A percentile compares a stretch with the other conserved stretches of the same genome.
phyloP scores from a whole-genome alignment of 1,140 invertebrate genomes.

The Halyomorpha halys region DNA sequence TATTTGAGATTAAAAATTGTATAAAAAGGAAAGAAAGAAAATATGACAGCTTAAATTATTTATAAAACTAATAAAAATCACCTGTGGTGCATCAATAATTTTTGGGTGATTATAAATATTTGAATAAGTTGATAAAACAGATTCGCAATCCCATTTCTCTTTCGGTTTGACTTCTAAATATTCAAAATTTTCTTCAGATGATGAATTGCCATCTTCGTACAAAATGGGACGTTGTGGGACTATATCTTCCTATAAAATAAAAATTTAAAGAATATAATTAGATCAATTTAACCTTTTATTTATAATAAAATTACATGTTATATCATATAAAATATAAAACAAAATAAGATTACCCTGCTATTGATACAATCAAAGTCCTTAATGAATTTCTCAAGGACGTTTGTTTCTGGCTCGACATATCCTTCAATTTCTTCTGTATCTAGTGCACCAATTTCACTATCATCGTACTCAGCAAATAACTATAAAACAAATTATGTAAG shows the following conservation, averaged over 20 bases:
- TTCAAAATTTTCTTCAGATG: constrained; percentile 43
- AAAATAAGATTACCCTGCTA: background rate
- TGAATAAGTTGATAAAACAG: constrained; percentile 80
- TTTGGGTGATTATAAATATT: constrained; percentile 86
- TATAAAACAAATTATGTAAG: constrained; percentile 34
- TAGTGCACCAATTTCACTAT: constrained; percentile 77
- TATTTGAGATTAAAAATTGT: background rate
- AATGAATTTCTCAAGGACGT: background rate
- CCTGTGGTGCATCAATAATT: constrained; percentile 66
- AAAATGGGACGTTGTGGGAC: background rate
- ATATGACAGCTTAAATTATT: background rate
- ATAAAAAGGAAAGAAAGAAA: background rate
- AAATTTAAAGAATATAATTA: background rate
- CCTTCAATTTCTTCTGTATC: constrained; percentile 86
- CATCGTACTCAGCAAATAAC: constrained; percentile 79
- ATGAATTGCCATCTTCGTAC: constrained; percentile 22
- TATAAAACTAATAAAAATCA: constrained; percentile 33
- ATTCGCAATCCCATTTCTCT: constrained; percentile 88
- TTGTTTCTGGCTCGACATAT: constrained; percentile 48
- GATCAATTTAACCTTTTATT: background rate
- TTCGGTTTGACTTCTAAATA: constrained; percentile 48
- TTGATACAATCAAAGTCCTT: constrained; percentile 5
- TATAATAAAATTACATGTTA: background rate
- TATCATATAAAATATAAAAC: background rate
- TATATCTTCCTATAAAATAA: constrained; percentile 13